Conservation (phyloP, 2,888 invertebrate species). For the Scaptomyza tumidula region DNA sequence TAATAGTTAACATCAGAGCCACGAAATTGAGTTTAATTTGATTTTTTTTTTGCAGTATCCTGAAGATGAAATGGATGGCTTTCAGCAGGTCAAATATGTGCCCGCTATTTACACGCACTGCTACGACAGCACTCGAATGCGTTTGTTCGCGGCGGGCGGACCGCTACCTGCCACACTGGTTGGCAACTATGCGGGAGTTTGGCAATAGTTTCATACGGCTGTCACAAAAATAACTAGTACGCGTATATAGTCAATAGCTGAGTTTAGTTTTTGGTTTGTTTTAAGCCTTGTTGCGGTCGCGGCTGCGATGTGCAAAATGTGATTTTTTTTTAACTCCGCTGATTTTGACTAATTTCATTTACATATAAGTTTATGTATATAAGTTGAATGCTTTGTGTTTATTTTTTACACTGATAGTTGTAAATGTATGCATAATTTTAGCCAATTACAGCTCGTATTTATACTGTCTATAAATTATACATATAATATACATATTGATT, state of each 20-base stretch:
- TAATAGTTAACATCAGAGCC: neutral
- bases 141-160: conserved; percentile 97
- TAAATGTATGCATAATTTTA: conserved; percentile 52
- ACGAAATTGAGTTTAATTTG: neutral
- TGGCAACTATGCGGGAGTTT: conserved; percentile 97
- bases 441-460: conserved; percentile 67
- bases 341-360: conserved; percentile 34
- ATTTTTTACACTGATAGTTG: conserved; percentile 40
- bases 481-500: conserved; percentile 44
- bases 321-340: conserved; percentile 56
- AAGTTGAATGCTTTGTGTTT: conserved; percentile 30
- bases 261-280: conserved; percentile 30
- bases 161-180: conserved; percentile 95
- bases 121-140: conserved; percentile 95
- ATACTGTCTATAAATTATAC: conserved; percentile 52
- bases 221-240: conserved; percentile 56
- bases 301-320: conserved; percentile 47
- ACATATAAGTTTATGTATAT: conserved; percentile 1
- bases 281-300: conserved; percentile 38
- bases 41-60: conserved; percentile 88
- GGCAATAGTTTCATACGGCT: conserved; percentile 88
- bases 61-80: conserved; percentile 93
- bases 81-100: conserved; percentile 93
- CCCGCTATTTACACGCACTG: conserved; percentile 98
- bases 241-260: conserved; percentile 40